These are phyloP conservation scores for Botia almorhae DNA, from an alignment of 2,797 vertebrate genomes.

Conservation along the genomic window DNA sequence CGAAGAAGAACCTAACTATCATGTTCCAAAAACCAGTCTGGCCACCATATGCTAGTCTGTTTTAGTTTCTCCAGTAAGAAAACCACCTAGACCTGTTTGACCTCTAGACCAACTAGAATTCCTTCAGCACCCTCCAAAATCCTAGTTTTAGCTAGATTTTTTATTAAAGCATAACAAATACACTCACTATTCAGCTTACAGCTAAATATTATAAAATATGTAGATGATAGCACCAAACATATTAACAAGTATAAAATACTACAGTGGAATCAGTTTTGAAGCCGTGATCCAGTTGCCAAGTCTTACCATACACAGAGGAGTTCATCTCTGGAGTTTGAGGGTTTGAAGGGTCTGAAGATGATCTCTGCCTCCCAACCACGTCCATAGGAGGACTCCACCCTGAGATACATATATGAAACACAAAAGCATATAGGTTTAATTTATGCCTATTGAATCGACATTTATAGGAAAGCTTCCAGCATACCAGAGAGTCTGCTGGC, in stretches of 20 bases:
- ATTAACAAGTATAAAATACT: no score
- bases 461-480: background rate
- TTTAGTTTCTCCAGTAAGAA: background rate
- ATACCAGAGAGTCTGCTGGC: no score
- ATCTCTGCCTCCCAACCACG: conserved; percentile 86
- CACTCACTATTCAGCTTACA: no score
- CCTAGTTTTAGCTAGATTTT: no score
- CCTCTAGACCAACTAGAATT: background rate
- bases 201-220: no score
- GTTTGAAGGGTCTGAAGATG: conserved; percentile 91
- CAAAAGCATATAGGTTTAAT: background rate
- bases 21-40: background rate
- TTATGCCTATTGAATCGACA: background rate
- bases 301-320: conserved; percentile 86
- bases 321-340: conserved; percentile 84
- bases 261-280: no score
- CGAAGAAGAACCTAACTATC: background rate
- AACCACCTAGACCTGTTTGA: background rate
- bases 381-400: conserved; percentile 82
- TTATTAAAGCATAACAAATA: no score
- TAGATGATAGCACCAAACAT: no score
- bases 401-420: conserved; percentile 50
- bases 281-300: no score
- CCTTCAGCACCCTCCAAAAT: no score
- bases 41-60: background rate